Evolutionary conservation across 2,797 vertebrate genomes (phyloP), one percentile per base, ranked within the genome.

Genomic region (Selene dorsalis): DNA sequence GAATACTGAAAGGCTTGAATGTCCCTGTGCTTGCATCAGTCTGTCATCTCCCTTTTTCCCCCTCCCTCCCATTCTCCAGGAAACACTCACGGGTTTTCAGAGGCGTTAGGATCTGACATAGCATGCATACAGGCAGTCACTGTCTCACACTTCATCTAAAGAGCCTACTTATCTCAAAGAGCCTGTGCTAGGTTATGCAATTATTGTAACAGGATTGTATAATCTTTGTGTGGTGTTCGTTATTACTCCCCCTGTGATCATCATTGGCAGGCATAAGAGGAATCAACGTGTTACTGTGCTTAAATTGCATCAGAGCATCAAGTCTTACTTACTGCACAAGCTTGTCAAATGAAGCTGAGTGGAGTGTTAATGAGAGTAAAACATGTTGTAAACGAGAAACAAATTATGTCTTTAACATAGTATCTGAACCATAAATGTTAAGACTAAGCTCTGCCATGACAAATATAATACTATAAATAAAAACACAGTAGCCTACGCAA

Each of bases 1-100:
- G 82, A 88, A 88, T 75, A 84, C 85, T 76, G 70, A 87, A 77
- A 66, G 71, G 75, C 75, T 89, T 89, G 82, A 82, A 76, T 84
- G 85, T 82, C 75, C 64, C 73, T 48, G 43, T 78, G 79, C 72
- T 88, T 90, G 84, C 80, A 85, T 90, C 85, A 87, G 75, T 85
- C 68, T 16, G 20, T 87, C 69, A 60, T 72, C 62, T 28, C 57
- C 53, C 39, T 53, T 67, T 53, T 39, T 24, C 8, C 32, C 57
- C 63, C 58, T 24, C 63, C 60, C 77, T 79, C 62, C n/a, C 32
- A 75, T 82, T 80, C 63, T 83, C 68, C 60, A 67, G 73, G 75
- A 89, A 79, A 73, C 75, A 77, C 83, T 83, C 2, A n/a, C 56
- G 41, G 58, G 55, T 89, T 86, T 86, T 84, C 63, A 80, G 77